A percentile compares a stretch with the other conserved stretches of the same genome.
Conservation (phyloP, 2,797 vertebrate genomes). For the Atherinosoma microstoma region DNA sequence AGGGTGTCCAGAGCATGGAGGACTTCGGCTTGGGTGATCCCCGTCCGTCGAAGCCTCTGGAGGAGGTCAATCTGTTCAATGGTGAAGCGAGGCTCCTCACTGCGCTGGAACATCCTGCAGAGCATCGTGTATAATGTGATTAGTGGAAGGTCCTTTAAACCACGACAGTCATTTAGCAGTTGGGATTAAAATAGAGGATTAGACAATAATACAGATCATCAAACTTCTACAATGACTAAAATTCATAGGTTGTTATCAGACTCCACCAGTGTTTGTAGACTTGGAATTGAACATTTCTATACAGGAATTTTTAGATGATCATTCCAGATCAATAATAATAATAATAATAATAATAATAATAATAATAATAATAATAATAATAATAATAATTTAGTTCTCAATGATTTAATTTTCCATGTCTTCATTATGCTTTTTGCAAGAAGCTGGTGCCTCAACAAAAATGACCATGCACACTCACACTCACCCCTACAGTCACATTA, state of each 20-base stretch:
- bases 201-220: not conserved
- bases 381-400: no score
- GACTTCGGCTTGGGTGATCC: conserved; percentile 95
- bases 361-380: no score
- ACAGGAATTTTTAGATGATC: no score
- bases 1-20: conserved; percentile 96
- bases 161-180: no score
- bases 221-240: not conserved
- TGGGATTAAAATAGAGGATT: not conserved
- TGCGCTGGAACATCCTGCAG: conserved; percentile 95
- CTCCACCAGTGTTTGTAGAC: not conserved
- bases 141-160: not conserved
- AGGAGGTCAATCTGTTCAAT: conserved; percentile 99
- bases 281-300: not conserved
- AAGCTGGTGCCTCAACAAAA: no score
- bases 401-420: no score
- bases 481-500: no score
- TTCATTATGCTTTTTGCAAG: no score
- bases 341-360: no score
- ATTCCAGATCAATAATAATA: no score
- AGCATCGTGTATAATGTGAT: not conserved
- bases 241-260: not conserved
- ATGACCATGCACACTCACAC: no score
- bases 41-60: conserved; percentile 93
- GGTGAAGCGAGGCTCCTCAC: conserved; percentile 98